phyloP scores from a whole-genome alignment of 1,140 invertebrate species.

The Aradophagus sp. region DNA sequence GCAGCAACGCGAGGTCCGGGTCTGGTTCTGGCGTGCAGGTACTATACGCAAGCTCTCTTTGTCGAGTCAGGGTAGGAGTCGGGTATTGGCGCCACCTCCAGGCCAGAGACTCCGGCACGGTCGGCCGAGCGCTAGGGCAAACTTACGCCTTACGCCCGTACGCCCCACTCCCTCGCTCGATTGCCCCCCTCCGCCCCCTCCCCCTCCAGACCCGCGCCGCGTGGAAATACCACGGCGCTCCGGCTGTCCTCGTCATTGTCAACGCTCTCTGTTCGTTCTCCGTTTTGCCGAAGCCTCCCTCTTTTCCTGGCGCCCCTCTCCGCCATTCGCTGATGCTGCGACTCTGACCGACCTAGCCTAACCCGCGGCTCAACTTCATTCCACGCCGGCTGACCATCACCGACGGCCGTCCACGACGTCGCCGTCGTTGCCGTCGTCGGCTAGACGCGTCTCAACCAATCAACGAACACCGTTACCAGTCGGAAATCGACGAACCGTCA shows the following conservation, averaged over 20 bases:
- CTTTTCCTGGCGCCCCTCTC: conserved; percentile 54
- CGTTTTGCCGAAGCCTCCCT: conserved; percentile 54
- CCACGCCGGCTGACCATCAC: conserved; percentile 75
- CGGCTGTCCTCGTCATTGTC: conserved; percentile 46
- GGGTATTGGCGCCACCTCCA: conserved; percentile 75
- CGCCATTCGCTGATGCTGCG: conserved; percentile 67
- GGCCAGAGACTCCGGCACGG: conserved; percentile 55
- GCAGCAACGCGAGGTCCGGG: conserved; percentile 32
- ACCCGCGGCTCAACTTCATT: conserved; percentile 73
- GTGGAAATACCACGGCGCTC: conserved; percentile 46
- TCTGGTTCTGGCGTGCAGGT: conserved; percentile 58
- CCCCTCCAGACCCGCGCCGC: conserved; percentile 44
- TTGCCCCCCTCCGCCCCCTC: conserved; percentile 12
- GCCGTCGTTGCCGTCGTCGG: conserved; percentile 56
- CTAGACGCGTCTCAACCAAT: conserved; percentile 41
- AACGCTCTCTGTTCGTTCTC: conserved; percentile 54
- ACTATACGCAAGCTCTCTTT: conserved; percentile 67
- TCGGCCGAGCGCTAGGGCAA: conserved; percentile 69
- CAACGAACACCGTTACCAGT: conserved; percentile 9
- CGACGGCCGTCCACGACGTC: conserved; percentile 71
- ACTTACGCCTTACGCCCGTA: conserved; percentile 70
- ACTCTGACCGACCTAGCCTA: conserved; percentile 71
- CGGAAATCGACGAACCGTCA: no score
- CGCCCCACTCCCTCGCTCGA: conserved; percentile 49
- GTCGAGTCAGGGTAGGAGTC: conserved; percentile 62